Evolutionary conservation across 1,140 invertebrate species (phyloP).

Genomic region (Samia ricini): DNA sequence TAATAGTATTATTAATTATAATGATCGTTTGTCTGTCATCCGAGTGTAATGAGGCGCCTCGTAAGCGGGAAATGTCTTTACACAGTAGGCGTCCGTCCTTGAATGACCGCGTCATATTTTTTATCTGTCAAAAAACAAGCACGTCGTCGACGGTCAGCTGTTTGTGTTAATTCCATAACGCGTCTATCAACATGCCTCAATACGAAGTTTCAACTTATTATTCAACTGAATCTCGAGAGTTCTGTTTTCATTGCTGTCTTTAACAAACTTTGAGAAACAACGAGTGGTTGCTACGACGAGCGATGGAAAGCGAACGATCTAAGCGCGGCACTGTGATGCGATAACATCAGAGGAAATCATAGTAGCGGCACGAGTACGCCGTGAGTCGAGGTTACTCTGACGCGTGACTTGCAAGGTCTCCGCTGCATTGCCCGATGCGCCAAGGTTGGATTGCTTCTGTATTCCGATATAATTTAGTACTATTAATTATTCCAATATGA

Average conservation of each 20-base stretch:
- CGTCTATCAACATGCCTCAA: conserved; percentile 58
- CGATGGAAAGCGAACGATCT: conserved; percentile 44
- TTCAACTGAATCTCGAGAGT: conserved; percentile 12
- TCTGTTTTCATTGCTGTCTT: conserved; percentile 30
- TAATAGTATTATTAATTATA: conserved; percentile 28
- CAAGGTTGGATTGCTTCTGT: conserved; percentile 70
- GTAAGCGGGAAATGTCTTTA: conserved; percentile 64
- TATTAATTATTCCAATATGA: conserved; percentile 17
- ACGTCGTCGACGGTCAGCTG: conserved; percentile 65
- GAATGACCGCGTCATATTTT: conserved; percentile 67
- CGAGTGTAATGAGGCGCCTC: conserved; percentile 40
- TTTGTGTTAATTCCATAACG: conserved; percentile 61
- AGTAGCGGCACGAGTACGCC: conserved; percentile 62
- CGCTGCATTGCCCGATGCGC: conserved; percentile 75
- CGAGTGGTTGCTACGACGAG: conserved; percentile 13
- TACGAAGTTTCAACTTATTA: conserved; percentile 25
- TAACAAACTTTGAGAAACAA: not conserved
- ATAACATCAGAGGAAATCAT: conserved; percentile 44
- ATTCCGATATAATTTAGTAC: conserved; percentile 45
- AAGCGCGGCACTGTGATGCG: conserved; percentile 31
- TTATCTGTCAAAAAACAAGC: conserved; percentile 60
- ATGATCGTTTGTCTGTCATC: conserved; percentile 35
- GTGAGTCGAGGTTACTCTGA: conserved; percentile 75
- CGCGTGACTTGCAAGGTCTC: conserved; percentile 76
- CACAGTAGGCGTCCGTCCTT: conserved; percentile 62